Evolutionary conservation across 2,888 invertebrate genomes (phyloP), one percentile per base, ranked within the genome.

Genomic region (Bombyx huttoni): DNA sequence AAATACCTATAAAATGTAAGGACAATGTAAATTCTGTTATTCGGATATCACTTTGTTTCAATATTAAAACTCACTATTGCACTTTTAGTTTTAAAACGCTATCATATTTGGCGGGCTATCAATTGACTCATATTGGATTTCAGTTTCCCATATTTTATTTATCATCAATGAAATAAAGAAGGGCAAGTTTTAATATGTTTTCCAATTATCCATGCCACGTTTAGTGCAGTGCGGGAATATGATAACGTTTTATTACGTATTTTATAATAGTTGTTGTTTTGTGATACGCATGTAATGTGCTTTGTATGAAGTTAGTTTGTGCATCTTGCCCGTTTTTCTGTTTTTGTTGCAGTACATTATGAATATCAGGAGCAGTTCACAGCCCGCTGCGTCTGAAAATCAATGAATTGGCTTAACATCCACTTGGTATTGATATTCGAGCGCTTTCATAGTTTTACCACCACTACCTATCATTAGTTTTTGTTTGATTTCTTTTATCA

Each of bases 321-420:
- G 87, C 86, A 87, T 83, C 74, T 76, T 77, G 83, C 78, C 40
- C 73, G 77, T 83, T 79, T 84, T 75, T 71, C 40, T 78, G 62
- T 78, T 79, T 86, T 73, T 88, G 86, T 88, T 88, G 84, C 87
- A 88, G 87, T 69, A 75, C 75, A 69, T 75, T 75, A 70, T 73
- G 75, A 65, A 74, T 78, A 74, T 70, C 81, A 70, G 81, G 71
- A 74, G 82, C 81, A 67, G 81, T 67, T 71, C 78, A 63, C 73
- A 78, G 71, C 70, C 73, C 76, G 70, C 73, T 69, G 56, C 70
- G 70, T 68, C 71, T 65, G 75, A 78, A 73, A 62, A 70, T 70
- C 65, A 79, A 69, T 78, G 69, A n/a, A 79, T 68, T 70, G 63
- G 70, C 70, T 63, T 74, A 68, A 53, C 35, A 52, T 33, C 49